These are phyloP conservation scores for Fragum sueziense DNA, from an alignment of 2,888 invertebrate species.

Conservation along the genomic window DNA sequence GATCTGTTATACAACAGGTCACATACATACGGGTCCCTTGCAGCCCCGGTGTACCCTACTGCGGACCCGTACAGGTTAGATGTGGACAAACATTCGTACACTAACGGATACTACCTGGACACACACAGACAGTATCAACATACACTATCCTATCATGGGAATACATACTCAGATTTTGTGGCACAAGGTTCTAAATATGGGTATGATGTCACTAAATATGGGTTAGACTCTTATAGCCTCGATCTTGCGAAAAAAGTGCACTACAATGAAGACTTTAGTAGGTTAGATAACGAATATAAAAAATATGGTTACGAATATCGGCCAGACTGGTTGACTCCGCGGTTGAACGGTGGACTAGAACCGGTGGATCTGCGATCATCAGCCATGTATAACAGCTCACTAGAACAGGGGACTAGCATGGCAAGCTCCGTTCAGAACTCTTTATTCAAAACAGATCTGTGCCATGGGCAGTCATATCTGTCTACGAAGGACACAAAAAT, in stretches of 20 bases:
- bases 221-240: constrained; percentile 77
- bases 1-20: constrained; percentile 73
- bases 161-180: constrained; percentile 79
- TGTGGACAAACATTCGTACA: constrained; percentile 75
- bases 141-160: constrained; percentile 76
- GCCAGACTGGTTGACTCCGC: constrained; percentile 67
- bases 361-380: constrained; percentile 75
- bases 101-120: constrained; percentile 79
- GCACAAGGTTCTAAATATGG: constrained; percentile 76
- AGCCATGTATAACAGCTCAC: constrained; percentile 68
- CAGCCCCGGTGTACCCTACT: constrained; percentile 68
- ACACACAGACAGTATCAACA: constrained; percentile 78
- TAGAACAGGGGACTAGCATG: constrained; percentile 64
- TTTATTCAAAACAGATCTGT: constrained; percentile 65
- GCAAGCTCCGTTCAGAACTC: constrained; percentile 65
- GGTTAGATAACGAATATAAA: constrained; percentile 72
- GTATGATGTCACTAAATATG: constrained; percentile 77
- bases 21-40: constrained; percentile 72
- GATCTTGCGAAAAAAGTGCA: constrained; percentile 79
- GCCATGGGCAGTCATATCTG: constrained; percentile 56
- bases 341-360: constrained; percentile 75
- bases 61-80: constrained; percentile 75
- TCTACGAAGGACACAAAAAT: constrained; percentile 60
- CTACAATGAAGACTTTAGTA: constrained; percentile 74
- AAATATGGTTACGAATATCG: constrained; percentile 75